Evolutionary conservation across 2,888 invertebrate genomes (phyloP).

Genomic region (Eledone cirrhosa): DNA sequence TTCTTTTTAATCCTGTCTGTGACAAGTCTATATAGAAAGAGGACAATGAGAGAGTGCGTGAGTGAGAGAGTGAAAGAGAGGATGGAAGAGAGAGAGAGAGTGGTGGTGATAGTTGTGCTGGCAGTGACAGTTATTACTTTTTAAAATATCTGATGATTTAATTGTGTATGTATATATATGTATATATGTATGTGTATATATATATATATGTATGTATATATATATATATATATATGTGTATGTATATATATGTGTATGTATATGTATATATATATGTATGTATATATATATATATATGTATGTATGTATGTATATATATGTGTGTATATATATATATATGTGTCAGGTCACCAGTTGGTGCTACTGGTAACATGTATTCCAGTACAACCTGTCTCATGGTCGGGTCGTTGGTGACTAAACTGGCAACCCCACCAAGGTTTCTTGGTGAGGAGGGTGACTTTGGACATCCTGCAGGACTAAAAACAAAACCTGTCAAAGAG

Average conservation of each 20-base stretch:
- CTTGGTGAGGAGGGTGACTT: no score
- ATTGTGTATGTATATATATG: not conserved
- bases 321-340: not conserved
- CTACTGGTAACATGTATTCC: no score
- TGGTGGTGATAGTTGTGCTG: not conserved
- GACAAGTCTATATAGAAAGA: not conserved
- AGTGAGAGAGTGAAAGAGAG: not conserved
- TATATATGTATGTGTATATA: not conserved
- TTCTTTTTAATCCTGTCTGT: no score
- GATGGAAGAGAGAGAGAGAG: not conserved
- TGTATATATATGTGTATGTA: not conserved
- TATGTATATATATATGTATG: not conserved
- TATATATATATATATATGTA: slow-evolving; percentile 2
- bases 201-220: not conserved
- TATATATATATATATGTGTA: not conserved
- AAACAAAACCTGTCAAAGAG: no score
- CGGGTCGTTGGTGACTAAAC: no score
- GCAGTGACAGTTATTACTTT: not conserved
- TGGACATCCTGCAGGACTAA: no score
- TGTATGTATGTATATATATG: not conserved
- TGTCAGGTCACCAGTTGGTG: no score
- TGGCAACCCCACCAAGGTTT: no score
- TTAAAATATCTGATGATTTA: not conserved
- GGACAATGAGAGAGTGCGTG: not conserved
- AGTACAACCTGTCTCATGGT: no score